Evolutionary conservation across 2,113 vertebrate genomes (phyloP).

Genomic region (Fregata magnificens): DNA sequence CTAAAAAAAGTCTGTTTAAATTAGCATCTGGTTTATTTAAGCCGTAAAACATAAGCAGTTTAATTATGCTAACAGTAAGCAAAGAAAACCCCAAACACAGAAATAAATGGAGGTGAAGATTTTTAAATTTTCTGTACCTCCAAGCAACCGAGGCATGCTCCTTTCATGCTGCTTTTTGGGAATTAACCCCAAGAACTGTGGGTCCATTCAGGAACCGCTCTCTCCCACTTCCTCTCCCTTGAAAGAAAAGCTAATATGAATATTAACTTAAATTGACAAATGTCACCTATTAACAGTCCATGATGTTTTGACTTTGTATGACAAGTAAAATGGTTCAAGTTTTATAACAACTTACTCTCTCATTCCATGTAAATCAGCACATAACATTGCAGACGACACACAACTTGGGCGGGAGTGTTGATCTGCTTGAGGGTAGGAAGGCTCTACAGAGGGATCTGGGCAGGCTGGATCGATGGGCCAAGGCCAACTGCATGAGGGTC

Average conservation of each 20-base stretch:
- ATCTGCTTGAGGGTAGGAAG: too few relatives aligned
- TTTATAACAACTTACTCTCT: not conserved
- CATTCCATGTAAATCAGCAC: not conserved
- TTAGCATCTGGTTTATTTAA: not conserved
- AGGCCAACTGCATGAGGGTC: too few relatives aligned
- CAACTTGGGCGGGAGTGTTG: too few relatives aligned
- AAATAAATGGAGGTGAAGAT: not conserved
- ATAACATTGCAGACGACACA: not conserved
- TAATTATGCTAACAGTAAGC: not conserved
- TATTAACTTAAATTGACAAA: not conserved
- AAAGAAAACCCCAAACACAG: constrained; percentile 12
- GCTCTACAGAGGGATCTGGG: too few relatives aligned
- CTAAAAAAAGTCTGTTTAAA: not conserved
- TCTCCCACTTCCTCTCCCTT: not conserved
- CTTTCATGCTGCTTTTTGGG: not conserved
- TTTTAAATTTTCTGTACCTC: not conserved
- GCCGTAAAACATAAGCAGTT: not conserved
- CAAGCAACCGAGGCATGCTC: not conserved
- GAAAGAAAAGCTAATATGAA: not conserved
- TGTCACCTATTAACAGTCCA: not conserved
- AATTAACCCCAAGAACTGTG: not conserved
- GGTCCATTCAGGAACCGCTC: not conserved
- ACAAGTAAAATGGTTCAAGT: not conserved
- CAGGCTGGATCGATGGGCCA: too few relatives aligned
- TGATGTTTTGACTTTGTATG: not conserved